These are phyloP conservation scores for Cardiocondyla obscurior DNA, from an alignment of 1,140 invertebrate genomes.

Conservation along the genomic window DNA sequence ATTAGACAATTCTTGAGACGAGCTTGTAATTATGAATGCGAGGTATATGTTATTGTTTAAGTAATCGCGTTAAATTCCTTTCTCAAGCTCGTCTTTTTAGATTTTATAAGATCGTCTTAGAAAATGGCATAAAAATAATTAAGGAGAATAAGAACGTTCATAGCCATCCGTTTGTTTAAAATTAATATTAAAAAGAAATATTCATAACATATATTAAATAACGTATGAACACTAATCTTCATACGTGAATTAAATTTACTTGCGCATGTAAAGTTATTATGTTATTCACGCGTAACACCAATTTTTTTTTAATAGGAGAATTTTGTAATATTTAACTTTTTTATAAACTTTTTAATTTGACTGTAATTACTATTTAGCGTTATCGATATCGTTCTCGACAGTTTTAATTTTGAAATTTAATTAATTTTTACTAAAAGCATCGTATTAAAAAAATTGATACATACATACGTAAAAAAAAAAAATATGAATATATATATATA, in stretches of 20 bases:
- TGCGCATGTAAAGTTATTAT: not conserved
- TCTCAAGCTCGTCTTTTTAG: not conserved
- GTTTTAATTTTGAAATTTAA: not conserved
- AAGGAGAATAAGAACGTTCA: not conserved
- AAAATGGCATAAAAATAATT: not conserved
- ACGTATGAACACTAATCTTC: not conserved
- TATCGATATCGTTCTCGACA: not conserved
- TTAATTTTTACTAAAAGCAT: not conserved
- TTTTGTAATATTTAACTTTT: not conserved
- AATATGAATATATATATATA: not conserved
- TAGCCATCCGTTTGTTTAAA: not conserved
- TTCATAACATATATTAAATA: too few species aligned
- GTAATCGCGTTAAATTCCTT: not conserved
- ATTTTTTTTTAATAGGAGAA: constrained; percentile 7
- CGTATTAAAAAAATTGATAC: not conserved
- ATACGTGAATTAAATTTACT: not conserved
- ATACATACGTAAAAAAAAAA: not conserved
- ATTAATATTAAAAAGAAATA: not conserved
- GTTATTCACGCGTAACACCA: too few species aligned
- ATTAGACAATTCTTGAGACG: not conserved
- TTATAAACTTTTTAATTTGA: not conserved
- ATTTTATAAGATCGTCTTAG: constrained; percentile 15
- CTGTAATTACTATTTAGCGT: not conserved
- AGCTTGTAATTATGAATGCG: constrained; percentile 17
- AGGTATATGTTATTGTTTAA: constrained; percentile 3